Evolutionary conservation across 2,797 vertebrate genomes (phyloP).

Genomic region (Octomys mimax): DNA sequence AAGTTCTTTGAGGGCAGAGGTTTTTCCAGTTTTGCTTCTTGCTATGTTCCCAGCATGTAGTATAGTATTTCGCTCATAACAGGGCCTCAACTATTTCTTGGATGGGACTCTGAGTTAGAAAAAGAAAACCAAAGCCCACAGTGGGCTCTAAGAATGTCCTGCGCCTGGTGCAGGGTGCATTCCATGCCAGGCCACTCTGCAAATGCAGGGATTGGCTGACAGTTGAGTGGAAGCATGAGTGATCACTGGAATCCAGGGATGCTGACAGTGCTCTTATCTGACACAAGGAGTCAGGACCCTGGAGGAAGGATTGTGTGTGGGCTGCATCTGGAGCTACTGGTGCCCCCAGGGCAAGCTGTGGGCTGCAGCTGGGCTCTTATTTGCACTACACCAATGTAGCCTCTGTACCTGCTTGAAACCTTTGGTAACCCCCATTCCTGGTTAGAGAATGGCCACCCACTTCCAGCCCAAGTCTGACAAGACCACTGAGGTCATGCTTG

Average conservation of each 20-base stretch:
- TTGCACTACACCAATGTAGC: too few relatives aligned
- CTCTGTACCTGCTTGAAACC: background rate
- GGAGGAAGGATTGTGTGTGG: background rate
- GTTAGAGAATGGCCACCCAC: background rate
- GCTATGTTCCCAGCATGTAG: background rate
- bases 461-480: background rate
- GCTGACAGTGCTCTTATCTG: background rate
- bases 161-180: background rate
- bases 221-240: background rate
- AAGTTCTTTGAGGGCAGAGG: rapidly evolving
- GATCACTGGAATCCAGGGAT: background rate
- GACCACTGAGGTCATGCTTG: background rate
- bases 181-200: background rate
- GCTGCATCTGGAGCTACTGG: background rate
- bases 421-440: background rate
- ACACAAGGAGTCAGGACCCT: background rate
- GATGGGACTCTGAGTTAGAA: background rate
- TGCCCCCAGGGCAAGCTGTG: background rate
- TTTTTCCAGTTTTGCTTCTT: background rate
- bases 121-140: background rate
- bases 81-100: background rate
- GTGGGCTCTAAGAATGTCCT: background rate
- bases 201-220: background rate
- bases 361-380: background rate
- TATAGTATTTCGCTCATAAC: background rate